A percentile compares a stretch with the other conserved stretches of the same genome.
phyloP scores from a whole-genome alignment of 2,113 vertebrate genomes.

The Bos indicus region DNA sequence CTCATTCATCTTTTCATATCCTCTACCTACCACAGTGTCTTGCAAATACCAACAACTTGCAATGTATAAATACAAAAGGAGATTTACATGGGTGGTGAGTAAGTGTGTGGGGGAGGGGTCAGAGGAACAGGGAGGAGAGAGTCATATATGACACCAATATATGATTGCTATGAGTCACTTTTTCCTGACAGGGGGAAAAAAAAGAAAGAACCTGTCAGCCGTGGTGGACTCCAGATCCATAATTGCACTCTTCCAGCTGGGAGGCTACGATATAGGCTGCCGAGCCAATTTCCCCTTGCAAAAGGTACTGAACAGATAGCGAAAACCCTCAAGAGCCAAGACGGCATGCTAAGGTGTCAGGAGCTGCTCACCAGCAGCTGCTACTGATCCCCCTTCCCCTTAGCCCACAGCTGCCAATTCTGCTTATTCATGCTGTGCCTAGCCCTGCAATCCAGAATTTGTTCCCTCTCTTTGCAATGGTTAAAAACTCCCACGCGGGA shows the following conservation, averaged over 20 bases:
- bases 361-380: neutral
- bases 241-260: conserved; percentile 9
- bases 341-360: neutral
- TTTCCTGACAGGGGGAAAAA: neutral
- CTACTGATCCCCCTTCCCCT: neutral
- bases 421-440: neutral
- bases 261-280: neutral
- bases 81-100: neutral
- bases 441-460: neutral
- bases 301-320: conserved; percentile 11
- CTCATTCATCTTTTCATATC: neutral
- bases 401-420: neutral
- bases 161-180: neutral
- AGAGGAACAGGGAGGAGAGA: neutral
- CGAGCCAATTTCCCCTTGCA: conserved; percentile 19
- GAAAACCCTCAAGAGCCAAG: neutral
- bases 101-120: neutral
- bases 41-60: neutral
- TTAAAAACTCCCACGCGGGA: neutral
- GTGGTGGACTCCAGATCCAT: neutral
- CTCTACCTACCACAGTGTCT: neutral
- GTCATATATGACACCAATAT: neutral
- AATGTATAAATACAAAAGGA: neutral
- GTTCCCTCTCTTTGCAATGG: neutral
- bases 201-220: neutral